Evolutionary conservation across 2,797 vertebrate species (phyloP), one percentile per base, ranked within the genome.

Genomic region (Enteromius argenteus): DNA sequence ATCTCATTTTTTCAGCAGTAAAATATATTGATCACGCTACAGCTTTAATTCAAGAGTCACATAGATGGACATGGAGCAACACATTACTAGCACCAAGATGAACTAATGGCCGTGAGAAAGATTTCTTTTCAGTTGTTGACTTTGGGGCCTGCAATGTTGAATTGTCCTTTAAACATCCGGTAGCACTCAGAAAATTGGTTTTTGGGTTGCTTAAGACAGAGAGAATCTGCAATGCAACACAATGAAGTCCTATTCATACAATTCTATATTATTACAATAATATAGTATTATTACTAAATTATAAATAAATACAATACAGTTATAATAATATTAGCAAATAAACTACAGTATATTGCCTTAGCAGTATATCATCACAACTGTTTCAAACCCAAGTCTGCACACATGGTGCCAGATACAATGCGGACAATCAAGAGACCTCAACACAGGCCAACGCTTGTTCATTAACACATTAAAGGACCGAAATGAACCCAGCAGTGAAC

Each of bases 111-210:
- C 49, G 3, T 77, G 84, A 62, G 72, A 76, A 79, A 44, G 30
- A 72, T 69, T 69, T 44, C 1, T 49, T 75, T 76, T 42, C n/a
- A 46, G 1, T n/a, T 81, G 32, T 81, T 81, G 51, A 81, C 64
- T 81, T 30, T 81, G 49, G 64, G 79, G 72, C 39, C 84, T 51
- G 49, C 37, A 11, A 67, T 81, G 49, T 46, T 68, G 77, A 80
- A n/a, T n/a, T 44, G 37, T 56, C 49, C 60, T 81, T 51, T 81
- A 77, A 78, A 86, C 80, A 83, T 83, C 53, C 60, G 73, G 51
- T 64, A 62, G 72, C 30, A 15, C 44, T 42, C 42, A 2, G 15
- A 39, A 53, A 21, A 46, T 13, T 10, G 49, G 14, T 37, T 53
- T 56, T 15, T 23, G 15, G 51, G 15, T 60, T 27, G 9, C 49